Evolutionary conservation across 2,113 vertebrate genomes (phyloP).

Genomic region (Etheostoma spectabile): DNA sequence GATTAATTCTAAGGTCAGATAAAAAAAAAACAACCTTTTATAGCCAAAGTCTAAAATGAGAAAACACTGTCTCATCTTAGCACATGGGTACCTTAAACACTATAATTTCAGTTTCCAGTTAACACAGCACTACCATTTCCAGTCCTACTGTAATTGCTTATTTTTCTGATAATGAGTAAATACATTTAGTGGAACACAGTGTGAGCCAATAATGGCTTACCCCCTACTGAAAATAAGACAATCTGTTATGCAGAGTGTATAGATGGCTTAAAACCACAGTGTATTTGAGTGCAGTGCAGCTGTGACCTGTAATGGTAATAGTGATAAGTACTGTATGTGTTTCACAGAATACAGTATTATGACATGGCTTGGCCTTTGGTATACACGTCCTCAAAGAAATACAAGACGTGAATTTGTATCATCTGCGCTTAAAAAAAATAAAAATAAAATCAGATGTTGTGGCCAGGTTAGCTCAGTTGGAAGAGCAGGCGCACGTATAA

Average conservation of each 20-base stretch:
- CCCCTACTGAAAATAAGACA: background rate
- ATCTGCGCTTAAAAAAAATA: background rate
- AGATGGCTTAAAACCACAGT: background rate
- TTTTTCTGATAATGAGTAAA: slow-evolving; percentile 1
- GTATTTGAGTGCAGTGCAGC: background rate
- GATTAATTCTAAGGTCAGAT: background rate
- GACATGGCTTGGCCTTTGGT: background rate
- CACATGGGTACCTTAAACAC: background rate
- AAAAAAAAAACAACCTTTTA: slow-evolving; percentile 13
- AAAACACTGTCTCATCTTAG: background rate
- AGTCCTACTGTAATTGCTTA: background rate
- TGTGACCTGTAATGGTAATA: background rate
- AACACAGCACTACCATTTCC: background rate
- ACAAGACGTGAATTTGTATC: background rate
- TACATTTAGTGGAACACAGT: background rate
- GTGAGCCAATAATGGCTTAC: background rate
- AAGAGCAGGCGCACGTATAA: no score
- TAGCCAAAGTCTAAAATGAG: slow-evolving; percentile 1
- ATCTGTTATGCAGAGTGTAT: slow-evolving; percentile 1
- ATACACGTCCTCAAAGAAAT: background rate
- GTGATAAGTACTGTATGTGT: background rate
- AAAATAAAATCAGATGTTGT: background rate
- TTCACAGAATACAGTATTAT: background rate
- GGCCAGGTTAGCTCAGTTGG: no score
- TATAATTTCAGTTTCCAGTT: background rate